phyloP scores from a whole-genome alignment of 1,140 invertebrate genomes.

The Drosophila rufa region DNA sequence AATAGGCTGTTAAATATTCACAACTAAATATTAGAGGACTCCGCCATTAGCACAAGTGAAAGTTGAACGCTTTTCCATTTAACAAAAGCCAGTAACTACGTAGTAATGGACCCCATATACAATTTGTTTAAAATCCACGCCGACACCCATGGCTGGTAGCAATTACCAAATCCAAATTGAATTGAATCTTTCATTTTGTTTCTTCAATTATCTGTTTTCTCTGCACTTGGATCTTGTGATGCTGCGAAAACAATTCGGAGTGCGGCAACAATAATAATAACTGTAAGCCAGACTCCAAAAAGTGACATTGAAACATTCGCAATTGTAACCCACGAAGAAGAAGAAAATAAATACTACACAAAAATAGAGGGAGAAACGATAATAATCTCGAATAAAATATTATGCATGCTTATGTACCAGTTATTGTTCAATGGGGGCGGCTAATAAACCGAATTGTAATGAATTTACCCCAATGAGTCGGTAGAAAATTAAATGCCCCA shows the following conservation, averaged over 20 bases:
- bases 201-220: constrained; percentile 50
- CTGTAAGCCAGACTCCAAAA: constrained; percentile 15
- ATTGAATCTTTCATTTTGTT: constrained; percentile 27
- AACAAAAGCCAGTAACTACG: constrained; percentile 1
- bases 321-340: constrained; percentile 32
- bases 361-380: constrained; percentile 22
- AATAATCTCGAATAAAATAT: constrained; percentile 41
- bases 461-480: constrained; percentile 62
- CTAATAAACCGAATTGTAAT: constrained; percentile 65
- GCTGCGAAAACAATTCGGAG: constrained; percentile 36
- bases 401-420: constrained; percentile 43
- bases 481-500: constrained; percentile 53
- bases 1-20: background rate
- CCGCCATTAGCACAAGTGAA: constrained; percentile 1
- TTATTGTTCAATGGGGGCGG: constrained; percentile 51
- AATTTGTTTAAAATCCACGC: constrained; percentile 3
- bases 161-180: constrained; percentile 35
- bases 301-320: constrained; percentile 46
- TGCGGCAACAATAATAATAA: constrained; percentile 21
- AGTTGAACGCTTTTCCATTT: background rate
- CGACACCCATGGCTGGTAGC: constrained; percentile 13
- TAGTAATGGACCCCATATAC: background rate
- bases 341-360: constrained; percentile 16
- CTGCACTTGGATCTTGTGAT: constrained; percentile 43
- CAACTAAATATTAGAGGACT: background rate